Percentiles rank a stretch among this genome's conserved stretches.
phyloP scores from a whole-genome alignment of 2,113 vertebrate genomes.

The Strix uralensis region DNA sequence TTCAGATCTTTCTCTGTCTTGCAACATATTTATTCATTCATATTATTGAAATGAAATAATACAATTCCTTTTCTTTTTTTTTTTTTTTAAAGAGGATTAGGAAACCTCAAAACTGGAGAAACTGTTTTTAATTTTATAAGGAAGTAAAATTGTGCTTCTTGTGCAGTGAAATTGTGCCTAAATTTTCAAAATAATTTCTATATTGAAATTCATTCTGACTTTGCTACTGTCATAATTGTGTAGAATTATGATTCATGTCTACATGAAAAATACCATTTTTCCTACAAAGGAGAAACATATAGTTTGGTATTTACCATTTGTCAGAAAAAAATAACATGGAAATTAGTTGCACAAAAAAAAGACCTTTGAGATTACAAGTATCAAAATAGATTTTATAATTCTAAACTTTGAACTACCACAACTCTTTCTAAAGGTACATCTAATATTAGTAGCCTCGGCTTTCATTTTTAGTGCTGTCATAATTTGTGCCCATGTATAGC shows the following conservation, averaged over 20 bases:
- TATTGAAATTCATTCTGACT: not conserved
- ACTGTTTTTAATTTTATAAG: not conserved
- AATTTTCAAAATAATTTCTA: not conserved
- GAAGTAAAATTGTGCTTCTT: not conserved
- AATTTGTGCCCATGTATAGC: not conserved
- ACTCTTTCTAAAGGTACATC: not conserved
- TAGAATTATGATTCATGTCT: not conserved
- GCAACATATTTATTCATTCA: not conserved
- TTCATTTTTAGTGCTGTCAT: not conserved
- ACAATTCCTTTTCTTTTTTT: not conserved
- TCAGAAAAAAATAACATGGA: not conserved
- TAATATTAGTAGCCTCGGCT: not conserved
- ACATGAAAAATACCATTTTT: constrained; percentile 8
- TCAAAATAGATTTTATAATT: not conserved
- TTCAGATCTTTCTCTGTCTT: not conserved
- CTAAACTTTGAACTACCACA: not conserved
- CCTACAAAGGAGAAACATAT: not conserved
- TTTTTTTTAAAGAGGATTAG: not conserved
- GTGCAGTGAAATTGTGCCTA: not conserved
- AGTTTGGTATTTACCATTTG: not conserved
- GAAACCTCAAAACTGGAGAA: not conserved
- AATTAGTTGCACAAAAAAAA: not conserved
- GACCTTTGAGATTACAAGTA: not conserved
- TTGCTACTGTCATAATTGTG: not conserved
- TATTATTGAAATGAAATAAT: not conserved